Evolutionary conservation across 2,113 vertebrate genomes (phyloP).

Genomic region (pig (Sus scrofa)): T2T-Sscrofa CM000830.6:119315001-119315500

Average conservation of each 20-base stretch:
- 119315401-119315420: constrained; percentile 4
- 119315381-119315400: constrained; percentile 51
- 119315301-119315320: constrained; percentile 22
- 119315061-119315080: constrained; percentile 41
- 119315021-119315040: too few relatives aligned
- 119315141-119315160: constrained; percentile 38
- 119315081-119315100: background rate
- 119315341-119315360: constrained; percentile 5
- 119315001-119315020: too few relatives aligned
- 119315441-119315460: constrained; percentile 28
- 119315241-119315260: background rate
- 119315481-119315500: constrained; percentile 86
- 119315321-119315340: constrained; percentile 31
- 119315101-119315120: constrained; percentile 33
- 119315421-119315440: background rate
- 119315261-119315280: constrained; percentile 24
- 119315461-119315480: constrained; percentile 61
- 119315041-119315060: too few relatives aligned
- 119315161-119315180: background rate
- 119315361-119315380: constrained; percentile 36
- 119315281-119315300: constrained; percentile 51
- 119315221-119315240: constrained; percentile 19
- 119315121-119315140: constrained; percentile 27
- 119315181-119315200: constrained; percentile 24
- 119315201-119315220: constrained; percentile 38